Base-by-base conservation (phyloP, 2,888 invertebrate species). In the Hypomecis atomaria region DNA sequence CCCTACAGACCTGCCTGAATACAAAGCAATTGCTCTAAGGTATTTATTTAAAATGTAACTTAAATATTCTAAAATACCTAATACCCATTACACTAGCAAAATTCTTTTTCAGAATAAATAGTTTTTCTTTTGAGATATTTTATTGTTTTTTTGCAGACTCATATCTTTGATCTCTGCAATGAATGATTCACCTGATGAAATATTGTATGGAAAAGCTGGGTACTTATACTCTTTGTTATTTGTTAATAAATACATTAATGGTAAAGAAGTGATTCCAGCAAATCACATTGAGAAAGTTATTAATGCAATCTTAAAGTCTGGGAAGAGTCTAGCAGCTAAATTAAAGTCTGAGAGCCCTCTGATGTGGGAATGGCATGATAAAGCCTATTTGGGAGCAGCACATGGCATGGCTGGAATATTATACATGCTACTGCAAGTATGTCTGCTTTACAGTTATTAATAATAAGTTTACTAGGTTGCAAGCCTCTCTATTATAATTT, bases 391-490 rank as follows among this genome's bases (percentile, higher is more conserved):
- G 55, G 98, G 98, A 13, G 98, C 96, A 47, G 98, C 98, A 52
- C 98, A 98, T 92, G 98, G 98, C 23, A 88, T 97, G 71, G 95
- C 96, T 67, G 98, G 98, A 6, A 98, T 99, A 78, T 85, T 98
- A 23, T 97, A 96, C 80, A 90, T 96, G 66, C 86, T 98, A n/a
- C 87, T 98, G 71, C 96, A 96, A 94, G 97, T 96, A 76, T 79
- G 78, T 83, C 10, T 47, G n/a, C 47, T 8, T 0, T 11, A 11
- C 11, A 4, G 5, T 2, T 11, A 11, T 43, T 8, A 38, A 38
- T 23, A 23, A 23, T 23, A 23, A 23, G 3, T 23, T 23, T 23
- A 23, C 23, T 23, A 23, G 23, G 23, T 23, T 23, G 3, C 23
- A 23, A 23, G 23, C 23, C 23, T 23, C 23, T 23, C 23, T 23